Conservation (phyloP, 2,797 vertebrate genomes). For the Amazona finschi region DNA sequence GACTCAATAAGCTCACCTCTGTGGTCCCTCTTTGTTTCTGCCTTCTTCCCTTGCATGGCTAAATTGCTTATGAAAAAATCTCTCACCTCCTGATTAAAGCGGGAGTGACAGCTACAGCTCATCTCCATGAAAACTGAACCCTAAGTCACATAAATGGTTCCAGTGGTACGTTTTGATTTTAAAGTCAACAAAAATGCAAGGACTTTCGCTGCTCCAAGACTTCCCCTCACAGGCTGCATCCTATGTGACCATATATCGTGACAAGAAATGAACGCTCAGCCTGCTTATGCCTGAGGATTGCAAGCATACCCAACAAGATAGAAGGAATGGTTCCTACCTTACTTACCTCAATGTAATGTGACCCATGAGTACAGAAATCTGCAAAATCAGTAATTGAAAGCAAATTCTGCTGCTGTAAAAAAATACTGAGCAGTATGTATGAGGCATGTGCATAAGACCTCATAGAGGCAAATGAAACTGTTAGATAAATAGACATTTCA, state of each 20-base stretch:
- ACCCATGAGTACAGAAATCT: not conserved
- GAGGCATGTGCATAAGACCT: not conserved
- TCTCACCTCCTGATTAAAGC: not conserved
- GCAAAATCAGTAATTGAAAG: not conserved
- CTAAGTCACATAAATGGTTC: not conserved
- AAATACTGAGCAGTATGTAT: not conserved
- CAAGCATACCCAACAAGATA: not conserved
- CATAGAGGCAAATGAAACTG: not conserved
- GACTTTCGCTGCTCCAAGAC: not conserved
- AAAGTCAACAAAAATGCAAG: not conserved
- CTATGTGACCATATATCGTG: not conserved
- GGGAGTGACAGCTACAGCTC: not conserved
- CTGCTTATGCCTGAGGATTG: not conserved
- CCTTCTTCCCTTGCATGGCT: not conserved
- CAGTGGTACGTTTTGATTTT: not conserved
- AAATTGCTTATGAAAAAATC: not conserved
- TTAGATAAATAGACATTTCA: not conserved
- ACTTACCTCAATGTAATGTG: not conserved
- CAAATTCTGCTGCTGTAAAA: not conserved
- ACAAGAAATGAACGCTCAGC: fast-evolving
- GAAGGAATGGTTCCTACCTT: not conserved
- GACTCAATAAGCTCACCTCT: not conserved
- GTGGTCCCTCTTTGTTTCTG: not conserved
- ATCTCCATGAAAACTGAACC: not conserved
- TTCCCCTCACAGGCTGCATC: not conserved